Evolutionary conservation across 2,797 vertebrate genomes (phyloP), one percentile per base, ranked within the genome.

Genomic region (Tokudaia tokunoshimensis): DNA sequence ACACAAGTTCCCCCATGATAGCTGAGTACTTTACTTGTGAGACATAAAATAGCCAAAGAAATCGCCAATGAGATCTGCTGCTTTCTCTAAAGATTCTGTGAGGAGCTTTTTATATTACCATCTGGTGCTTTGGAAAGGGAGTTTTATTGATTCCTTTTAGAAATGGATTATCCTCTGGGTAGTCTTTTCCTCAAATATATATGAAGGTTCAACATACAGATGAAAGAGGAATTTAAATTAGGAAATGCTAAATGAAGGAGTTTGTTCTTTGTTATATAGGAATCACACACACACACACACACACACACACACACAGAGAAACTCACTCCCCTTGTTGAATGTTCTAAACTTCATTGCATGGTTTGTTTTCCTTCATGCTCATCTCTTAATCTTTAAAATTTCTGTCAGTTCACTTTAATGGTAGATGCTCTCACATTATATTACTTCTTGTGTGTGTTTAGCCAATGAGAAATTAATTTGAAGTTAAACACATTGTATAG

Each of bases 161-260:
- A 31, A 47, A 91, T 85, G n/a, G 47, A 63, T 92, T 94, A 47
- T 76, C 63, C 19, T 93, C 81, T 70, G 92, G 67, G 34, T 96
- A 89, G 63, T 76, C 67, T 31, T 85, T 26, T 80, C n/a, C 41
- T 92, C 94, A 90, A 94, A 91, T 78, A 55, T 15, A 37, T 34
- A 74, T 61, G n/a, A 92, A 31, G 74, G 7, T 79, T 94, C 59
- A 47, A 75, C 37, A 91, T 8, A 59, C 6, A 93, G 52, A 85
- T 93, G 50, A 96, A 93, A 92, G 50, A 78, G 90, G 26, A 70
- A 93, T 89, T 96, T 89, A 94, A 96, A 83, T 87, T 94, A 93
- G 75, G 52, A 95, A 96, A 96, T 86, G 67, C 13, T 81, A 90
- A 91, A 44, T 74, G 86, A 93, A 96, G 50, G 31, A 70, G 3